Percentiles rank a stretch among this genome's conserved stretches.
These are phyloP conservation scores for Aromia moschata DNA, from an alignment of 2,888 invertebrate species.

Conservation along the genomic window DNA sequence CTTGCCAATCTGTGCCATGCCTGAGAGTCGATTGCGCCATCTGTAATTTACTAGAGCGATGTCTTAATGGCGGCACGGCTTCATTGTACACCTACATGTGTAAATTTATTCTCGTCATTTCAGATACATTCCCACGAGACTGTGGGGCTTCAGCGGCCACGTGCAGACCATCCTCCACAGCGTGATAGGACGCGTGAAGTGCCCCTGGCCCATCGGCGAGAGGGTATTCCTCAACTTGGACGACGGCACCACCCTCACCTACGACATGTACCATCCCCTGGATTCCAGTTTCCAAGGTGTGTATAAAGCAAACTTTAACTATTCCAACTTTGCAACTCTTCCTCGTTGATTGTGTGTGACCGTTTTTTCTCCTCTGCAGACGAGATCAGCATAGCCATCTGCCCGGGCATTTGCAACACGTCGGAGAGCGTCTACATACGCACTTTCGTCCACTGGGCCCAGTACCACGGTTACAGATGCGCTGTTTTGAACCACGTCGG, in stretches of 20 bases:
- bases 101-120: slow-evolving; percentile 59
- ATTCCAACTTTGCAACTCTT: background rate
- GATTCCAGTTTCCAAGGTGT: slow-evolving; percentile 76
- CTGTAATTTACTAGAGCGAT: too few species aligned
- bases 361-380: slow-evolving; percentile 67
- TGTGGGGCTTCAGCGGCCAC: slow-evolving; percentile 97
- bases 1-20: too few species aligned
- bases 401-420: slow-evolving; percentile 93
- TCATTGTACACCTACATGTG: too few species aligned
- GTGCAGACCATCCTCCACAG: slow-evolving; percentile 94
- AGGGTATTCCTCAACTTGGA: slow-evolving; percentile 77
- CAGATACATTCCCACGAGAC: slow-evolving; percentile 87
- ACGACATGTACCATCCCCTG: slow-evolving; percentile 89
- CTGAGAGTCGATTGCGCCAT: too few species aligned
- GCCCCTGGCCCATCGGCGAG: slow-evolving; percentile 89
- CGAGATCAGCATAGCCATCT: slow-evolving; percentile 87
- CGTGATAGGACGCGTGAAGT: slow-evolving; percentile 84
- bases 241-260: slow-evolving; percentile 91
- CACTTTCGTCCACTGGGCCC: slow-evolving; percentile 92
- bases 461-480: slow-evolving; percentile 90
- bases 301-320: slow-evolving; percentile 4
- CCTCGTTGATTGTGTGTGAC: background rate
- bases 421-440: slow-evolving; percentile 95
- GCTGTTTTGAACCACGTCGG: slow-evolving; percentile 95
- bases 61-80: too few species aligned